A percentile compares a stretch with the other conserved stretches of the same genome.
phyloP scores from a whole-genome alignment of 2,888 invertebrate genomes.

The Notodonta ziczac region DNA sequence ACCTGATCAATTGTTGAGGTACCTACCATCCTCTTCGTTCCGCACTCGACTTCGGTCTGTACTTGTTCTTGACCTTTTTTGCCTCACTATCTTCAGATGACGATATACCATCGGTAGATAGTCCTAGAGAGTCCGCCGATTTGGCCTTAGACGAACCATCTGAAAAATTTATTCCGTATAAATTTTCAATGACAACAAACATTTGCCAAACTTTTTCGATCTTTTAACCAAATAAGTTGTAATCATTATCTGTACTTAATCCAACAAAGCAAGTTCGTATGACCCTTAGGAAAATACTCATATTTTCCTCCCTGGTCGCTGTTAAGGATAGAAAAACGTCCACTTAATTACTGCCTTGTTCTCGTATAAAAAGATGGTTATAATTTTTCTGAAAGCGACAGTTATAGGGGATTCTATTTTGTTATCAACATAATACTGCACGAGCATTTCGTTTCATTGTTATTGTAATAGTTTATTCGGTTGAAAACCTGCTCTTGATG shows the following conservation, averaged over 20 bases:
- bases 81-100: constrained; percentile 18
- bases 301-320: background rate
- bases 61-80: constrained; percentile 7
- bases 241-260: background rate
- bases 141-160: background rate
- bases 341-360: constrained; percentile 7
- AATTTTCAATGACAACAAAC: background rate
- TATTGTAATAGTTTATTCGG: background rate
- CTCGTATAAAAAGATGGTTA: constrained; percentile 9
- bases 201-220: background rate
- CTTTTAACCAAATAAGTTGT: background rate
- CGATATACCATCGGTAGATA: constrained; percentile 23
- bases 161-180: background rate
- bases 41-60: constrained; percentile 43
- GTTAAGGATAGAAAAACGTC: background rate
- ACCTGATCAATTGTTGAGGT: background rate
- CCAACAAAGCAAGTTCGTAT: constrained; percentile 3
- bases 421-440: background rate
- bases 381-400: background rate
- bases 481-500: background rate
- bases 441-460: background rate
- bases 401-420: background rate
- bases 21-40: constrained; percentile 64
- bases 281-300: constrained; percentile 1
- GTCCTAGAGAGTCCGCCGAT: background rate